Percentiles rank a stretch among this genome's conserved stretches.
phyloP scores from a whole-genome alignment of 2,113 vertebrate genomes.

The Climacteris rufus region DNA sequence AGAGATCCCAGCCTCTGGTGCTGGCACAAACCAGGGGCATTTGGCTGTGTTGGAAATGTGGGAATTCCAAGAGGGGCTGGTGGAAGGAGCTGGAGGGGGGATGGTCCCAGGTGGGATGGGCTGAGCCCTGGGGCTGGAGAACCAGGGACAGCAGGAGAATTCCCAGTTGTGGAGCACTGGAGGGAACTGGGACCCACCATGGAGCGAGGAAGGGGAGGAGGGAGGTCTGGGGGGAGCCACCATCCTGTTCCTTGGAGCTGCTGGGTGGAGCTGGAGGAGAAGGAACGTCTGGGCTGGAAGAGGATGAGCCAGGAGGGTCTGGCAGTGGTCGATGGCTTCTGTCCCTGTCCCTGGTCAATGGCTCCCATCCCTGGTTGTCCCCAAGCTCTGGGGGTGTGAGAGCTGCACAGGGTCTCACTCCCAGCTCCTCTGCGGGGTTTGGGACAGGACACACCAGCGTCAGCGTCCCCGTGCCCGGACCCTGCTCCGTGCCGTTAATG shows the following conservation, averaged over 20 bases:
- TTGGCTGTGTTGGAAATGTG: accelerated
- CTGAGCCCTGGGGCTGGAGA: not conserved
- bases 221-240: not conserved
- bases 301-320: accelerated
- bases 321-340: accelerated
- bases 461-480: not conserved
- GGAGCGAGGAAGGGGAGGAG: not conserved
- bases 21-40: not conserved
- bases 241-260: not conserved
- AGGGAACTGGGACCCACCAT: not conserved
- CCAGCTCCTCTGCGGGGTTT: accelerated
- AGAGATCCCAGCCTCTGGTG: accelerated
- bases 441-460: not conserved
- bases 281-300: accelerated
- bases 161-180: not conserved
- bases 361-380: not conserved
- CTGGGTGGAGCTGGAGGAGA: not conserved
- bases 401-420: not conserved
- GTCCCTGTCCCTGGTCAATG: not conserved
- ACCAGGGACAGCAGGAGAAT: accelerated
- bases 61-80: not conserved
- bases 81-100: accelerated
- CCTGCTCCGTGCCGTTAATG: not conserved
- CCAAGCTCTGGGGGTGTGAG: not conserved
- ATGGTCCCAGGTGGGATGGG: accelerated